Evolutionary conservation across 2,888 invertebrate genomes (phyloP), one percentile per base, ranked within the genome.

Genomic region (Andrena flavipes): DNA sequence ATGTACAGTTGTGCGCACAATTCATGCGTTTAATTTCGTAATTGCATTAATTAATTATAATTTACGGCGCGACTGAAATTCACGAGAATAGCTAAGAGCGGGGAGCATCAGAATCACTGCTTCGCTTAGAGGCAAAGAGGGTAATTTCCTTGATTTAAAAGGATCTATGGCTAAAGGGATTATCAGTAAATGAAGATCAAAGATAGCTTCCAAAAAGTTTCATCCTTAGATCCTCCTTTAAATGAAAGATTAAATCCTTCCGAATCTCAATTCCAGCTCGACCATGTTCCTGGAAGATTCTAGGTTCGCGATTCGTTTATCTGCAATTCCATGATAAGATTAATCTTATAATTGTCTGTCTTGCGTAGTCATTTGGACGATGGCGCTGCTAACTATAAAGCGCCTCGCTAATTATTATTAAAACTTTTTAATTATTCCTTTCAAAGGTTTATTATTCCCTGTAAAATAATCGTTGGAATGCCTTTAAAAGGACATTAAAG

Each of bases 161-260:
- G 75, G 60, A 78, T 67, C 76, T 64, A 20, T 33, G 42, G 63
- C 59, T 78, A 82, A 85, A 56, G 60, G 76, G 78, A 87, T 87
- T 82, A 82, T 71, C 70, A 65, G 59, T 78, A 67, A 87, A 85
- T 72, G 73, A 74, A 85, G 87, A 80, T 87, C 78, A 87, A 78
- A 87, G 85, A 82, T 85, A 80, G 65, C 67, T 70, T 49, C 42
- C 59, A 54, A 71, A 76, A 85, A 87, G 79, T 87, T 81, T 85
- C 72, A 77, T 81, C 79, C 75, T 81, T 67, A 73, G 76, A 77
- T 79, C 72, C 76, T 76, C 76, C 64, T 81, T 76, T 76, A 83
- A 79, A 81, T 80, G 83, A 83, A 81, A 81, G 83, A 81, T 81
- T 83, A 81, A 81, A 85, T 72, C 69, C 56, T 54, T 26, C 33